Conservation (phyloP, 2,888 invertebrate genomes). For the Linnaemya vulpina region DNA sequence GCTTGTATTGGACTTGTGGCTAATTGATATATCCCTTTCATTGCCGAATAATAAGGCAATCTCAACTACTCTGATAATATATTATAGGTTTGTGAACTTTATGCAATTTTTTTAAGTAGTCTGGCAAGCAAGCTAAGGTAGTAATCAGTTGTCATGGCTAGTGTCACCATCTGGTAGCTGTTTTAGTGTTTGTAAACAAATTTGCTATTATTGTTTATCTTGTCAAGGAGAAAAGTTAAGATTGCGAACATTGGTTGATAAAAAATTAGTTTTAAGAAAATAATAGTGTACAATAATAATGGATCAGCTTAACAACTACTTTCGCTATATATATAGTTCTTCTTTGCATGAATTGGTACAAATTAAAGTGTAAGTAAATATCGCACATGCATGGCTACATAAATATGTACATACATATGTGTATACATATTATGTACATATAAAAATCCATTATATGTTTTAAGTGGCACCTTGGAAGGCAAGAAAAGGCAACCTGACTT, state of each 20-base stretch:
- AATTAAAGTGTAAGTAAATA: conserved; percentile 92
- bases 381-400: not conserved
- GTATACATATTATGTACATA: not conserved
- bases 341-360: conserved; percentile 93
- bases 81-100: too few species aligned
- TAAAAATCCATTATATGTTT: conserved; percentile 18
- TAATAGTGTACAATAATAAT: conserved; percentile 67
- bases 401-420: not conserved
- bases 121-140: too few species aligned
- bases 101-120: too few species aligned
- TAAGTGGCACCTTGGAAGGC: conserved; percentile 96
- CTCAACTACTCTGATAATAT: too few species aligned
- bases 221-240: not conserved
- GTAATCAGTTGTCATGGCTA: too few species aligned
- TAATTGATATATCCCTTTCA: too few species aligned
- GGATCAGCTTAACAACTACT: conserved; percentile 88
- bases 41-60: too few species aligned
- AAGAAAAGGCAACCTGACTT: conserved; percentile 93
- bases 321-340: conserved; percentile 95
- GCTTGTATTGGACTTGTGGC: too few species aligned
- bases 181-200: conserved; percentile 7
- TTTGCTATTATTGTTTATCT: conserved; percentile 12
- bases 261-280: not conserved
- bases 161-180: not conserved
- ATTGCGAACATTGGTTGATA: not conserved